A percentile compares a stretch with the other conserved stretches of the same genome.
Conservation (phyloP, 1,140 invertebrate species). For the Zaprionus taronus region DNA sequence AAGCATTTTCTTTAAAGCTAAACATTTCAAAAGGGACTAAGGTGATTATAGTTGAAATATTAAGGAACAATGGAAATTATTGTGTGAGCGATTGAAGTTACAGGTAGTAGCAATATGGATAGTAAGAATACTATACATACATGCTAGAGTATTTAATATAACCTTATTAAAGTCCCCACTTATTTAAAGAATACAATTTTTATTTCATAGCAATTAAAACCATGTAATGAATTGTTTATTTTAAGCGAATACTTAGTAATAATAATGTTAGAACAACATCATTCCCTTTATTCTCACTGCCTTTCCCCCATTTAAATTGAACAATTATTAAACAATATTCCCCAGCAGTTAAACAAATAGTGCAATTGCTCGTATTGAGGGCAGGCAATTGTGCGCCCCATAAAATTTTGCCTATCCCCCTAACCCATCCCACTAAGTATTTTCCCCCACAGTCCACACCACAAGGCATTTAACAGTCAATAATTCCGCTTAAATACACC, state of each 20-base stretch:
- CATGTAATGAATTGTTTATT: no score
- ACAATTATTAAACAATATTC: neutral
- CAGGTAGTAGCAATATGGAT: no score
- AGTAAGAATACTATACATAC: no score
- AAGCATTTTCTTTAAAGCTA: neutral
- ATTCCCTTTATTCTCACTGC: no score
- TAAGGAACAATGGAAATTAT: neutral
- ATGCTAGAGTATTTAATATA: no score
- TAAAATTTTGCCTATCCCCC: neutral
- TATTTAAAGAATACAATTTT: no score
- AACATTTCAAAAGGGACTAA: neutral
- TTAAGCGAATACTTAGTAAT: no score
- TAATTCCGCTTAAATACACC: conserved; percentile 75
- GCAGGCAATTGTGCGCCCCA: neutral
- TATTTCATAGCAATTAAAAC: no score
- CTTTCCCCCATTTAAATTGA: neutral
- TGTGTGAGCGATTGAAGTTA: neutral
- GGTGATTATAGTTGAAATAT: neutral
- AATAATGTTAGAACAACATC: no score
- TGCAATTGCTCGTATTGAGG: neutral
- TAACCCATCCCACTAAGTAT: neutral
- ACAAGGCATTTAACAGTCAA: conserved; percentile 61
- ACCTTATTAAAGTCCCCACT: no score
- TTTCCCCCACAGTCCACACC: neutral
- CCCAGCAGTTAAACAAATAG: neutral